These are phyloP conservation scores for Engystomops pustulosus DNA, from an alignment of 2,113 vertebrate genomes.

Conservation along the genomic window DNA sequence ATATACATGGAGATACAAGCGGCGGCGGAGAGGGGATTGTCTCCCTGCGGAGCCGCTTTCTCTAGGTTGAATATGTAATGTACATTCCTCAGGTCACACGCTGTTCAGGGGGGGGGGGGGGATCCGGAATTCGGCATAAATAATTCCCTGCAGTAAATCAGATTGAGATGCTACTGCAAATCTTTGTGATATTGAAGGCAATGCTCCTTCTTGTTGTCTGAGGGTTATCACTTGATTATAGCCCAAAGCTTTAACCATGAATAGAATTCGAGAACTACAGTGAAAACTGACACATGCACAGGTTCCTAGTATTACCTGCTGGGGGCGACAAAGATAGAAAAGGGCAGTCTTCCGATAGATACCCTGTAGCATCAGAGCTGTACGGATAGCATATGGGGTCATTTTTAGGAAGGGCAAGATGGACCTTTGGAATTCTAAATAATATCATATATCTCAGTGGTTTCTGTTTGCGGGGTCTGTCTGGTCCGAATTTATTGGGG, in stretches of 20 bases:
- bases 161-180: neutral
- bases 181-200: neutral
- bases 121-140: neutral
- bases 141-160: slow-evolving; percentile 21
- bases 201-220: too few relatives aligned
- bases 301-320: too few relatives aligned
- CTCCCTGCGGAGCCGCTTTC: slow-evolving; percentile 22
- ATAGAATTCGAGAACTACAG: neutral
- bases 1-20: neutral
- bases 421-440: too few relatives aligned
- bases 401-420: too few relatives aligned
- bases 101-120: neutral
- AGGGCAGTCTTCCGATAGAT: too few relatives aligned
- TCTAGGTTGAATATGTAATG: slow-evolving; percentile 37
- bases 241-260: neutral
- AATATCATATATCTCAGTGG: too few relatives aligned
- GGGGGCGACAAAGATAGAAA: too few relatives aligned
- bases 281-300: neutral
- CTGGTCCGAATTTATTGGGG: too few relatives aligned
- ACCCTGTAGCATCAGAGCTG: too few relatives aligned
- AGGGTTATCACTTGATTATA: neutral
- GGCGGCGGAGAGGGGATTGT: neutral
- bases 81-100: neutral
- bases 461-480: too few relatives aligned
- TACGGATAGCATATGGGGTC: too few relatives aligned